Base-by-base conservation (phyloP, 92 coral and sea anemone genomes). In the Micromussa lordhowensis region DNA sequence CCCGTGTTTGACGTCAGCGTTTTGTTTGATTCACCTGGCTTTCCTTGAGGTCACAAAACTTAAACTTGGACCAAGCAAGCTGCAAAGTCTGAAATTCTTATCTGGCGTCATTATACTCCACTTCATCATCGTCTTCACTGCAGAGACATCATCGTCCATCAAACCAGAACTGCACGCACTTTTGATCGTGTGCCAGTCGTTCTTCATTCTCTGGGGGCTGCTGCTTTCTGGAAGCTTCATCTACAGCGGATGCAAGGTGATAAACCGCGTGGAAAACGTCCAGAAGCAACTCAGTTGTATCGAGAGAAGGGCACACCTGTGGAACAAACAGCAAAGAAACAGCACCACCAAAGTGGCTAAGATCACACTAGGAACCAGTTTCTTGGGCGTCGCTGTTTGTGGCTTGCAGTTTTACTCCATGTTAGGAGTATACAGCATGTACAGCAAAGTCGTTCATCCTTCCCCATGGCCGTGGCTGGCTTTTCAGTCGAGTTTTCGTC, bases 381-480 rank as follows among this genome's bases (percentile, higher is more conserved):
- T 78, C 14, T 87, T 96, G 49, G 98, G 96, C 12, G 28, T 96
- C 81, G 89, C 89, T 2, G 91, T 94, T 35, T 89, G 94, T 24
- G 91, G 80, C 6, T 22, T 95, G 44, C 99, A 96, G 85, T 84
- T 92, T 40, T 96, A 96, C 87, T 95, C 99, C 31, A 86, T 96
- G 91, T 86, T 93, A 29, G 96, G 94, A 19, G 98, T 96, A 15
- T 96, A 94, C 44, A 91, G 95, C 31, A 29, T 90, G 83, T 94
- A 94, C 80, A 90, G 92, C 73, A 88, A 73, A 63, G 94, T 86
- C 4, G 94, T 94, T 0, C 81, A 94, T 70, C 96, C 96, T 44
- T 75, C 92, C 2, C 98, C 99, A 1, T 96, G 99, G 99, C 98
- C 98, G 22, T 96, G 99, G 99, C 92, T 91, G 90, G 89, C 57